Base-by-base conservation (phyloP, 1,140 invertebrate genomes). In the Halesus radiatus region DNA sequence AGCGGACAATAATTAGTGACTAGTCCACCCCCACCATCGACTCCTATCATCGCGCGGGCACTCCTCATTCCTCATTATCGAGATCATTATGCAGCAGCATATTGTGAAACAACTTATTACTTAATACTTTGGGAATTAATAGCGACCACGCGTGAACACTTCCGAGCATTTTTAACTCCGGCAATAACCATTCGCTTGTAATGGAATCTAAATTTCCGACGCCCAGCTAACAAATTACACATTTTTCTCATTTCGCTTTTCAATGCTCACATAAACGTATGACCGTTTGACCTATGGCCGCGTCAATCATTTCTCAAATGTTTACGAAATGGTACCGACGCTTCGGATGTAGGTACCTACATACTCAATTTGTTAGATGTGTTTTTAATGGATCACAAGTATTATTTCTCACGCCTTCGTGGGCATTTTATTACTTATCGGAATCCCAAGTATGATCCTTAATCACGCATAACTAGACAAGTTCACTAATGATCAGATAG, bases 151-250 rank as follows among this genome's bases (percentile, higher is more conserved):
- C 79, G 80, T 79, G 80, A 79, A 81, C 76, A 78, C 76, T 62
- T 78, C 50, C 20, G 23, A 64, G 53, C 22, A 54, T 54, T 66
- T 66, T 78, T 66, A 54, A 66, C 52, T 73, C n/a, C 20, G 20
- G 26, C 74, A 26, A 68, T 80, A 80, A 70, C 74, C 64, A 68
- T 76, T 75, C 58, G 73, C 72, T 76, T 72, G 53, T 81, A 81
- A 81, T 81, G 80, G 73, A 81, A 81, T 81, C 78, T 75, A 73
- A 81, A 81, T 81, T 79, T 45, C 80, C 64, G 68, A 78, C 76
- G 66, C 73, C 54, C 20, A 72, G 70, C 54, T 26, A 70, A 52
- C 26, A 76, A 79, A 81, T 76, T 76, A 76, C 37, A 50, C 56
- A 15, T 76, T 45, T 76, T 76, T 79, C 52, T 68, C 72, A 54